These are phyloP conservation scores for Hyposmocoma kahamanoa DNA, from an alignment of 1,140 invertebrate genomes.

Conservation along the genomic window DNA sequence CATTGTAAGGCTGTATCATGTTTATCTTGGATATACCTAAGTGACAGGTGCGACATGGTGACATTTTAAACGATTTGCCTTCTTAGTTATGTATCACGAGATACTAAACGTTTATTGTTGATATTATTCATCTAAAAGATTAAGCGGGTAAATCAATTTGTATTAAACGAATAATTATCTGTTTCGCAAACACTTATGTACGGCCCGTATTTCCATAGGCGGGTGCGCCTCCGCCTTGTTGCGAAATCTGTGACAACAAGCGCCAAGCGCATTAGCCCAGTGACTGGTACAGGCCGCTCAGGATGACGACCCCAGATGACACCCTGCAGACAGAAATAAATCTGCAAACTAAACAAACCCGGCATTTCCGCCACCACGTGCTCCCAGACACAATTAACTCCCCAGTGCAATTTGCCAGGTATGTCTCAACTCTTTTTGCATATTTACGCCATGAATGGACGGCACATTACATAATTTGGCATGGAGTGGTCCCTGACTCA, in stretches of 20 bases:
- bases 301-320: slow-evolving; percentile 59
- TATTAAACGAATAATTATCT: slow-evolving; percentile 17
- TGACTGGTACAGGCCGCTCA: slow-evolving; percentile 7
- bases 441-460: slow-evolving; percentile 35
- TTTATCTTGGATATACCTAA: slow-evolving; percentile 35
- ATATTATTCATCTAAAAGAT: too few relatives aligned
- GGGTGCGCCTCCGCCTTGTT: slow-evolving; percentile 27
- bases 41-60: slow-evolving; percentile 32
- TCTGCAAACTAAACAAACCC: slow-evolving; percentile 61
- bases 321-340: slow-evolving; percentile 58
- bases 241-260: slow-evolving; percentile 37
- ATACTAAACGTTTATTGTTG: too few relatives aligned
- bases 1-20: slow-evolving; percentile 23
- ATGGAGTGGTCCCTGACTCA: slow-evolving; percentile 37
- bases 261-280: slow-evolving; percentile 29
- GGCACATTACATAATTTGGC: slow-evolving; percentile 44
- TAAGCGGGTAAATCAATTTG: slow-evolving; percentile 19
- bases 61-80: slow-evolving; percentile 22
- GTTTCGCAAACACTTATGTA: slow-evolving; percentile 28
- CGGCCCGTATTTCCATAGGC: slow-evolving; percentile 37
- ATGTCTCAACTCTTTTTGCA: slow-evolving; percentile 20
- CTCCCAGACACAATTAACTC: slow-evolving; percentile 51
- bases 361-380: slow-evolving; percentile 57
- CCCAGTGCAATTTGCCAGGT: slow-evolving; percentile 12
- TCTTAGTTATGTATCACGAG: too few relatives aligned